Evolutionary conservation across 2,888 invertebrate species (phyloP), one percentile per base, ranked within the genome.

Genomic region (Lysandra bellargus): DNA sequence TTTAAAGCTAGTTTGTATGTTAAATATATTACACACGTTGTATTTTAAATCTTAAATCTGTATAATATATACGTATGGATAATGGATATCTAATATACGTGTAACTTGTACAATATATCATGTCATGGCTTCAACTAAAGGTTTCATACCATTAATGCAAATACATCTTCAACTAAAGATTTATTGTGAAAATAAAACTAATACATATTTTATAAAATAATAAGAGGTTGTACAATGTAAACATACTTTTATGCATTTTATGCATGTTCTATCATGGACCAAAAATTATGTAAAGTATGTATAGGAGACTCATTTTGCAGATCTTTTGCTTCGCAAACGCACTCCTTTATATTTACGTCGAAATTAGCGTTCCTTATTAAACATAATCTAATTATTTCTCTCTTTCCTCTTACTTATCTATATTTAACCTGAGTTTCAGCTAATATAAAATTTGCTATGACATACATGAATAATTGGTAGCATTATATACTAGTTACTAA

Each of bases 1-100:
- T 75, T 75, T 74, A 74, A 76, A 30, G 76, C 76, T 76, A 76
- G 30, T 76, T 75, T 75, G 75, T 53, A 75, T 53, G 53, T 57
- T 76, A 69, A 33, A 69, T 69, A 69, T 69, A 33, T 69, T 33
- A 76, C 53, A 57, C 53, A 76, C 74, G 44, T 74, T 44, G 40
- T 4, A 44, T 74, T 74, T 9, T 33, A 69, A 69, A 69, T 12
- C 69, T 61, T 61, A 61, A 61, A 69, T 33, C 69, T 37, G 33
- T 69, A 74, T 44, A 44, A 40, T n/a, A n/a, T 74, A 40, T 49
- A 49, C 9, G 49, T 49, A 9, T 74, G 1, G n/a, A 44, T 44
- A 74, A 9, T 74, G 4, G n/a, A 44, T 74, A 74, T 74, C 17
- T 74, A 74, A 23, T 44, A 44, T 74, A 40, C 7, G 74, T 44